Base-by-base conservation (phyloP, 64 coral and sea anemone genomes). In the Montipora efflorescens region DNA sequence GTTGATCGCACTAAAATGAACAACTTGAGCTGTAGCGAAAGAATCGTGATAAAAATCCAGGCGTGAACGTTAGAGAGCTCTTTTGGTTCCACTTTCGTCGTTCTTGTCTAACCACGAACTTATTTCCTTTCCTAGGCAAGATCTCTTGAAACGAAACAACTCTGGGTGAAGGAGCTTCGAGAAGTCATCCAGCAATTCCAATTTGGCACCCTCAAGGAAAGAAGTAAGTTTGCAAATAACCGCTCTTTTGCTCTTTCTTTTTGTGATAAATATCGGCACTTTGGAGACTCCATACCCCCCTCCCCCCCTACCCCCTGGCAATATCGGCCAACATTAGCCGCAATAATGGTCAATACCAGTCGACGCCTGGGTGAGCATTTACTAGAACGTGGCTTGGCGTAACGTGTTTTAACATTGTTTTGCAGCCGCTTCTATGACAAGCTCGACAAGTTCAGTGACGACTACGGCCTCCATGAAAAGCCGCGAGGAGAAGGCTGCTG, bases 111-210 rank as follows among this genome's bases (percentile, higher is more conserved):
- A 21, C 8, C 10, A 59, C 8, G 25, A 91, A 47, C 50, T 18
- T 0, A 4, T 79, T 80, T 66, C 82, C 43, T 47, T 47, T 4
- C 52, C 2, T 75, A 99, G 98, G 98, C 98, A n/a, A 93, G 89
- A 74, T 94, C 92, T 18, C 79, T 99, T 14, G 98, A 99, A 46
- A 93, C 94, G 12, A 99, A 99, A 51, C 95, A 95, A 23, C 79
- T 96, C 18, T 99, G 98, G 98, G 98, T 99, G 15, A 99, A 99
- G 50, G 95, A 99, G 81, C 44, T 99, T 15, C 18, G 98, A 52
- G 95, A 96, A 84, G 89, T 99, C 2, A 96, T 96, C 67, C 98
- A 99, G 21, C 95, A 99, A 43, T 95, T 99, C 92, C 98, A 99
- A 80, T 99, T 99, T 90, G 98, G 98, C 75, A 91, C 92, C 19